Base-by-base conservation (phyloP, 2,797 vertebrate genomes). In the Atherinosoma microstoma region DNA sequence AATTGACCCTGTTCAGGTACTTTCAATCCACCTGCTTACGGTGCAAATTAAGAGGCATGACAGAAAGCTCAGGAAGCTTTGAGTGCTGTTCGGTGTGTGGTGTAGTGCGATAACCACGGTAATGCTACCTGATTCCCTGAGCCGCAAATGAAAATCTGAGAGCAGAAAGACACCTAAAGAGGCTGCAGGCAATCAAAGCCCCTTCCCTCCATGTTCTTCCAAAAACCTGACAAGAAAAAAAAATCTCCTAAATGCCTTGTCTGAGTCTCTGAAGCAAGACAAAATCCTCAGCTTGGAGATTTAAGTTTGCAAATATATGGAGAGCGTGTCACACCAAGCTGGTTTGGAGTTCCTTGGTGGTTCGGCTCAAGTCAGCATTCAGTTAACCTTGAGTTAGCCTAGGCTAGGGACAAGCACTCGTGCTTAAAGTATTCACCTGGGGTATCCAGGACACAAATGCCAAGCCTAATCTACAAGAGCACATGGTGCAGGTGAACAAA, bases 71-170 rank as follows among this genome's bases (percentile, higher is more conserved):
- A 72, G 79, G 80, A 84, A 80, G 86, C 81, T 87, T 72, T 80
- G 74, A 81, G 80, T 70, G 62, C 82, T 86, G 85, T 75, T 70
- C 64, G 73, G 61, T 68, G 59, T 85, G 88, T 87, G 87, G 82
- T 62, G 67, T 64, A 34, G 67, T 58, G 83, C 87, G 91, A 94
- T 92, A 89, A 84, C 84, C 73, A 73, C 67, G 84, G 73, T 89
- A 91, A 91, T 81, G 71, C 66, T 68, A 82, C 64, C 78, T 63
- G 77, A 87, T 76, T 85, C 79, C 73, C 68, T 49, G 67, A 74
- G 71, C 77, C 89, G 88, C 75, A 90, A 92, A 87, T 91, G 89
- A 92, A 80, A 89, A 82, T 36, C 75, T 51, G 64, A 80, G 79
- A 67, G 78, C 2, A 5, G 68, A 80, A 71, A 79, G 73, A 85